Base-by-base conservation (phyloP, 2,888 invertebrate genomes). In the Cephus pygmeus region DNA sequence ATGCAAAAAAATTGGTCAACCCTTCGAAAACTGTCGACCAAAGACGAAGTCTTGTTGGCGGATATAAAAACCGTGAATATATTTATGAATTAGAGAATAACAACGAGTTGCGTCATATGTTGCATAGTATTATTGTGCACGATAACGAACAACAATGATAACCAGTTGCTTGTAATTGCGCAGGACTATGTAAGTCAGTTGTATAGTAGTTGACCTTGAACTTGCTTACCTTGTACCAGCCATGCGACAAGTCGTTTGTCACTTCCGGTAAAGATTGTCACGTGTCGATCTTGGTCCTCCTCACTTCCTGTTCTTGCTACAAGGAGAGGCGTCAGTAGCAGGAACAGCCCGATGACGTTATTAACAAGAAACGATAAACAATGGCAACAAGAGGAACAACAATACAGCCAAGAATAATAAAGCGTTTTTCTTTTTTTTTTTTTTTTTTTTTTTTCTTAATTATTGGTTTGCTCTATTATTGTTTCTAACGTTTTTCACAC, bases 161-260 rank as follows among this genome's bases (percentile, higher is more conserved):
- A 9, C 23, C 56, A 23, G 56, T 56, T 23, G 56, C 6, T 56
- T 56, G 23, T 56, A 9, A 56, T 56, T 23, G 56, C 23, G 56
- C 23, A 23, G 23, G 23, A 23, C 56, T 56, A 23, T 56, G 9
- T 56, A 56, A 56, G 56, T 9, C 6, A 56, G 56, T 56, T 23
- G 56, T 34, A 33, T 34, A 34, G 31, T 71, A 71, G 31, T 74
- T 74, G 74, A 74, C 74, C 74, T 74, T 74, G 74, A 74, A 33
- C 74, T 74, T 74, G 34, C 35, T 84, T 76, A 85, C 85, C 85
- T 85, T 80, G 81, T 40, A 69, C 75, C 74, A 80, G 84, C 84
- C 84, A 83, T 85, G 83, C 85, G 83, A 83, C 73, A 78, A 78
- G 73, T 80, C 76, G 76, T 81, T 81, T 79, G 76, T 79, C 77